Evolutionary conservation across 2,888 invertebrate genomes (phyloP).

Genomic region (Chymomyza fuscimana): DNA sequence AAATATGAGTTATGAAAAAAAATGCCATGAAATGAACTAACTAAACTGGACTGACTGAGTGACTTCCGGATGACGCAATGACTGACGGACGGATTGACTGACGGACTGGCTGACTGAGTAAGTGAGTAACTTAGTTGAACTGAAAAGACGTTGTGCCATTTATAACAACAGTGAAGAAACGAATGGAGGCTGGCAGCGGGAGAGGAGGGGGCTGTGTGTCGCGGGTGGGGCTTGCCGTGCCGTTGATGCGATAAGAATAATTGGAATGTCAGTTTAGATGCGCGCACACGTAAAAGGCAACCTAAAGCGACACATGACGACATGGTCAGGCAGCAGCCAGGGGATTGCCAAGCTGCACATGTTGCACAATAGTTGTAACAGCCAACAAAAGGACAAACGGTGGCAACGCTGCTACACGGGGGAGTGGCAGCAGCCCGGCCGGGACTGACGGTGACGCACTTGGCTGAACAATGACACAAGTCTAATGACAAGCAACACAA

Average conservation of each 20-base stretch:
- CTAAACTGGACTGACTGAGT: not conserved
- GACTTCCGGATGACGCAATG: not conserved
- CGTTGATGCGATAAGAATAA: constrained; percentile 67
- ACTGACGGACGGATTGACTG: not conserved
- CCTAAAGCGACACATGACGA: constrained; percentile 47
- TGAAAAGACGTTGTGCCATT: constrained; percentile 51
- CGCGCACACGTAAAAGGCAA: constrained; percentile 53
- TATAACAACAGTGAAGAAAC: constrained; percentile 34
- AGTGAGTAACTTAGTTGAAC: constrained; percentile 42
- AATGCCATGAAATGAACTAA: constrained; percentile 40
- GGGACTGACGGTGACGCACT: constrained; percentile 43
- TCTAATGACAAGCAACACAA: constrained; percentile 55
- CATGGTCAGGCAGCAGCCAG: not conserved
- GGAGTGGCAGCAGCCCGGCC: constrained; percentile 5
- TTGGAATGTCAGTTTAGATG: constrained; percentile 72
- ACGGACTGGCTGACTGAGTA: constrained; percentile 13
- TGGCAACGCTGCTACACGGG: not conserved
- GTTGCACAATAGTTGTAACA: constrained; percentile 48
- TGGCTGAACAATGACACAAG: constrained; percentile 60
- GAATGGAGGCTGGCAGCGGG: not conserved
- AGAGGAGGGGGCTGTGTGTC: not conserved
- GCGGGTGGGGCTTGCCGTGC: constrained; percentile 13
- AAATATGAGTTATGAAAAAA: constrained; percentile 38
- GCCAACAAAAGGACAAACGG: constrained; percentile 9
- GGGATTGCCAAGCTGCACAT: constrained; percentile 14